Percentiles rank a stretch among this genome's conserved stretches.
phyloP scores from a whole-genome alignment of 2,797 vertebrate genomes.

The Protonibea diacanthus region DNA sequence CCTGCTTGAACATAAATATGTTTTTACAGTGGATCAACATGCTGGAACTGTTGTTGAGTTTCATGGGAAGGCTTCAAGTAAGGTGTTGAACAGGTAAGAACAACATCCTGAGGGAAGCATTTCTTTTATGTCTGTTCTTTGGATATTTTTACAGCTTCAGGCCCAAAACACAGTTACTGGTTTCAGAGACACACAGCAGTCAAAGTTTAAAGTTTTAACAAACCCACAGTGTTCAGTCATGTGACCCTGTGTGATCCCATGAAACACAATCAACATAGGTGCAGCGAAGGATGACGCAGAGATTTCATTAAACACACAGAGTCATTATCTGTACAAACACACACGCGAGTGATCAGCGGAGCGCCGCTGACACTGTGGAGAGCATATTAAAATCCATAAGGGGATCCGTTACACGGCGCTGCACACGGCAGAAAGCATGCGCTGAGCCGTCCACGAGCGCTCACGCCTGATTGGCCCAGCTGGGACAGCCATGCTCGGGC shows the following conservation, averaged over 20 bases:
- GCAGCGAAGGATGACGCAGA: conserved; percentile 19
- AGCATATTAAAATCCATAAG: conserved; percentile 60
- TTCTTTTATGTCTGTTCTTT: not conserved
- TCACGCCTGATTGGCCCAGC: conserved; percentile 76
- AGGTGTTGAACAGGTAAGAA: not conserved
- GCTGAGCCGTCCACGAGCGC: conserved; percentile 55
- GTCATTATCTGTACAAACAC: conserved; percentile 44
- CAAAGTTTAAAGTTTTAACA: conserved; percentile 2
- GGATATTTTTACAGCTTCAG: not conserved
- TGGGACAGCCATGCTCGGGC: conserved; percentile 55
- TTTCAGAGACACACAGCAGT: not conserved
- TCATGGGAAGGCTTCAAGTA: conserved; percentile 10
- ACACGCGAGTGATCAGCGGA: conserved; percentile 35
- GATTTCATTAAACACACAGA: conserved; percentile 47
- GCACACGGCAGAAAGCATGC: conserved; percentile 63
- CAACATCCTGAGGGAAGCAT: not conserved
- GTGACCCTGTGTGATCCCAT: conserved; percentile 5
- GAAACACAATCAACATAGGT: conserved; percentile 17
- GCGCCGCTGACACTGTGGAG: conserved; percentile 41
- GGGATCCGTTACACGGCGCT: conserved; percentile 74
- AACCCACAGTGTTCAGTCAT: not conserved
- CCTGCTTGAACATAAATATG: not conserved
- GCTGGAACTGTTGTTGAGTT: not conserved
- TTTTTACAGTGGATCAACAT: not conserved
- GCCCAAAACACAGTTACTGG: not conserved